A percentile compares a stretch with the other conserved stretches of the same genome.
These are phyloP conservation scores for Xestia c-nigrum DNA, from an alignment of 2,888 invertebrate species.

Conservation along the genomic window DNA sequence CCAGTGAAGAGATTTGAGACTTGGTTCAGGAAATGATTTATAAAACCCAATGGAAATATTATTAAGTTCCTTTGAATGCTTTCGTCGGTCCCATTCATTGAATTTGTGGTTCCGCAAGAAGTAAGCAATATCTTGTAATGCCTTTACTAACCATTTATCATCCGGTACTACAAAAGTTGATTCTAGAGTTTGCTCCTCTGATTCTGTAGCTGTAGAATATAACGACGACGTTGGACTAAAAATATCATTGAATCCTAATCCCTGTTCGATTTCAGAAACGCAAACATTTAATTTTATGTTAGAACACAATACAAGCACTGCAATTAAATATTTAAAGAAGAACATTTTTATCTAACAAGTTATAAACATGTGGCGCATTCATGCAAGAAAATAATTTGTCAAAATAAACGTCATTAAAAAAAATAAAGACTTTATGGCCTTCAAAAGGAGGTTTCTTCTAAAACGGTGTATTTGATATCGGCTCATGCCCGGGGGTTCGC, in stretches of 20 bases:
- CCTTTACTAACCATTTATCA: conserved; percentile 83
- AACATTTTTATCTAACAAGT: conserved; percentile 22
- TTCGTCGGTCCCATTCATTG: conserved; percentile 91
- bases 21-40: conserved; percentile 89
- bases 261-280: conserved; percentile 16
- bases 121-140: conserved; percentile 91
- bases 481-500: too few species aligned
- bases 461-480: conserved; percentile 12
- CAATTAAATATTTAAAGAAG: not conserved
- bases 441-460: not conserved
- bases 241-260: conserved; percentile 18
- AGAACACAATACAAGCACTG: conserved; percentile 6
- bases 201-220: not conserved
- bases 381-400: not conserved
- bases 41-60: conserved; percentile 73
- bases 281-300: conserved; percentile 3
- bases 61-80: conserved; percentile 76
- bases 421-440: not conserved
- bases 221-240: conserved; percentile 7
- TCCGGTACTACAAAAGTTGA: conserved; percentile 62
- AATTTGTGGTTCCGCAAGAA: conserved; percentile 92
- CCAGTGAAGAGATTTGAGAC: conserved; percentile 91
- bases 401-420: not conserved
- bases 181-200: conserved; percentile 37
- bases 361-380: not conserved